phyloP scores from a whole-genome alignment of 2,888 invertebrate genomes.

The Unio pictorum region DNA sequence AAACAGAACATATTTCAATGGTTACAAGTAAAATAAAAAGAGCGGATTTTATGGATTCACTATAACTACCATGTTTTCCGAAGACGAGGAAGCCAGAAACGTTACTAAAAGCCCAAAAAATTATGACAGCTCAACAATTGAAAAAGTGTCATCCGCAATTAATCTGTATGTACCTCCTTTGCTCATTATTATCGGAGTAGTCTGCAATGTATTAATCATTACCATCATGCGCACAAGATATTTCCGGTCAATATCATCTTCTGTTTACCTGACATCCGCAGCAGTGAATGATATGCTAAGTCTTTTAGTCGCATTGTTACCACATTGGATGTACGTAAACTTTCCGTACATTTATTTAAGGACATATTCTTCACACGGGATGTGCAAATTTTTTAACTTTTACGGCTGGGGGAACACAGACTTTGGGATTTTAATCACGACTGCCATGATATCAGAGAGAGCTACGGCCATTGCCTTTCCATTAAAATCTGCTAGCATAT shows the following conservation, averaged over 20 bases:
- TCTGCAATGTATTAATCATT: constrained; percentile 46
- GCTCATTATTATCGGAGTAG: constrained; percentile 44
- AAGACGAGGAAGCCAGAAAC: too few relatives aligned
- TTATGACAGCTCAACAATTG: too few relatives aligned
- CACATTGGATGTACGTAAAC: constrained; percentile 57
- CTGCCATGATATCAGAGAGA: constrained; percentile 54
- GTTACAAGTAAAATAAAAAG: too few relatives aligned
- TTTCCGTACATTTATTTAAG: constrained; percentile 40
- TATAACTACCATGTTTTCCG: too few relatives aligned
- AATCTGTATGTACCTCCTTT: constrained; percentile 49
- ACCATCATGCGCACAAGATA: constrained; percentile 53
- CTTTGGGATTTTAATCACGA: constrained; percentile 48
- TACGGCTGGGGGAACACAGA: constrained; percentile 56
- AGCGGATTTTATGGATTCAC: too few relatives aligned
- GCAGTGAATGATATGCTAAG: constrained; percentile 48
- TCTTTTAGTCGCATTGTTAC: constrained; percentile 40
- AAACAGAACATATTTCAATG: too few relatives aligned
- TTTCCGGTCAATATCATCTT: constrained; percentile 51
- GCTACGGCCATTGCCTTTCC: constrained; percentile 53
- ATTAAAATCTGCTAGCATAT: constrained; percentile 33
- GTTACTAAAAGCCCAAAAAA: too few relatives aligned
- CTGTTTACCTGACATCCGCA: constrained; percentile 50
- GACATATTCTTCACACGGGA: constrained; percentile 30
- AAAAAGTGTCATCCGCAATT: constrained; percentile 5
- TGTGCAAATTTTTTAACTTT: constrained; percentile 59